A percentile compares a stretch with the other conserved stretches of the same genome.
Conservation (phyloP, 1,140 invertebrate genomes). For the Leptopilina clavipes region DNA sequence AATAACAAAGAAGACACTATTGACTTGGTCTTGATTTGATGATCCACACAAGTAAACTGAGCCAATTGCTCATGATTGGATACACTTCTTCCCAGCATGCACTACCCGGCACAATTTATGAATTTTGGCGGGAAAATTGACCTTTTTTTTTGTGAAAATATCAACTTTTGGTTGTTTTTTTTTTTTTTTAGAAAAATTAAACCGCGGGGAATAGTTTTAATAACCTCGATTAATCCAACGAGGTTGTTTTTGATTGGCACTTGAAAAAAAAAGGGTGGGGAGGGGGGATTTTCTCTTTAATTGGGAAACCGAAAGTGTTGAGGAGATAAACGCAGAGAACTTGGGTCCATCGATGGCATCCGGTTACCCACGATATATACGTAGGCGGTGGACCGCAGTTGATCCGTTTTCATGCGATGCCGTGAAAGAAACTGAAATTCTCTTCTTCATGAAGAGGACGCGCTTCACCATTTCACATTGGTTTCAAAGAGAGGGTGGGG, state of each 20-base stretch:
- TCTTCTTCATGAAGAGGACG: conserved; percentile 19
- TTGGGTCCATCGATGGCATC: conserved; percentile 14
- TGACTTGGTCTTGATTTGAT: not conserved
- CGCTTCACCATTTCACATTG: not conserved
- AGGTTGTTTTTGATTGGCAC: not conserved
- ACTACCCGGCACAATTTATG: conserved; percentile 15
- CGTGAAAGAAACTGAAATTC: not conserved
- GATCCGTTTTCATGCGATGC: conserved; percentile 24
- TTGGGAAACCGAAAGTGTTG: not conserved
- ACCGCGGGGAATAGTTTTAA: too few species aligned
- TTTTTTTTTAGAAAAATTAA: too few species aligned
- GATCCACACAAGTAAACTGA: not conserved
- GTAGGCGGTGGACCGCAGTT: conserved; percentile 20
- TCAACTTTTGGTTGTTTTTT: too few species aligned
- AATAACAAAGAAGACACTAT: not conserved
- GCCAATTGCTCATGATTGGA: not conserved
- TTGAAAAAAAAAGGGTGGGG: too few species aligned
- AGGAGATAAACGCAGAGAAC: not conserved
- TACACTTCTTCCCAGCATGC: conserved; percentile 1
- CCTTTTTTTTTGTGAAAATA: not conserved
- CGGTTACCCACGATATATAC: not conserved
- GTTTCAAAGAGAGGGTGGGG: too few species aligned
- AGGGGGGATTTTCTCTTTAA: not conserved
- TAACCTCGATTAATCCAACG: too few species aligned
- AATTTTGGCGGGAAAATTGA: conserved; percentile 20